Evolutionary conservation across 2,888 invertebrate genomes (phyloP), one percentile per base, ranked within the genome.

Genomic region (Tenthredo notha): DNA sequence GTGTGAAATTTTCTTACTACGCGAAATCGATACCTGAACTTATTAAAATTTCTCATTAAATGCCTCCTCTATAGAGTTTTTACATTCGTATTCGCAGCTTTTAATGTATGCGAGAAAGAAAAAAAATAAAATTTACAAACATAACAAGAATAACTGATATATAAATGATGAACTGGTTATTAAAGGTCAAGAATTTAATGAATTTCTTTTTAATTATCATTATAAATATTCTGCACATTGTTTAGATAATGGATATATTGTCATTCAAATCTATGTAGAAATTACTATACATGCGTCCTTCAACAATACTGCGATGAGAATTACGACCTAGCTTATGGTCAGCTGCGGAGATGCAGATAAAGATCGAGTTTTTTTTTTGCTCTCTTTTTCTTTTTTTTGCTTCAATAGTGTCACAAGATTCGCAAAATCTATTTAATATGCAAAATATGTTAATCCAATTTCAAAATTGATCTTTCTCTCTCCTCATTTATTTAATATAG

Each of bases 141-240:
- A 43, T 74, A 74, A 70, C 43, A 74, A 74, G 72, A 74, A 74
- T 43, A 40, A 21, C 43, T 74, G 43, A 74, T 12, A 74, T 12
- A 43, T 43, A 43, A 74, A n/a, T 43, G 72, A 72, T 72, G 21
- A 43, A 21, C 21, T 7, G n/a, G 21, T 43, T 37, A 74, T 74
- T 25, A 74, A 74, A 40, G 72, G 72, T 74, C 72, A 74, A 21
- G 10, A 43, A 74, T 74, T 74, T 9, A n/a, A 72, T 43, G 2
- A 33, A 33, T 70, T 70, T 18, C 37, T 70, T 70, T 70, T 70
- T n/a, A 33, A 37, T 70, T 70, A 37, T 70, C 37, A 70, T 70
- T 37, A 70, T 70, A 25, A 33, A 70, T 70, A 70, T 6, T 18
- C 37, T 37, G 18, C 33, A 70, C 70, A 18, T 21, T 29, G 37